Base-by-base conservation (phyloP, 2,113 vertebrate genomes). In the Halichoerus grypus region DNA sequence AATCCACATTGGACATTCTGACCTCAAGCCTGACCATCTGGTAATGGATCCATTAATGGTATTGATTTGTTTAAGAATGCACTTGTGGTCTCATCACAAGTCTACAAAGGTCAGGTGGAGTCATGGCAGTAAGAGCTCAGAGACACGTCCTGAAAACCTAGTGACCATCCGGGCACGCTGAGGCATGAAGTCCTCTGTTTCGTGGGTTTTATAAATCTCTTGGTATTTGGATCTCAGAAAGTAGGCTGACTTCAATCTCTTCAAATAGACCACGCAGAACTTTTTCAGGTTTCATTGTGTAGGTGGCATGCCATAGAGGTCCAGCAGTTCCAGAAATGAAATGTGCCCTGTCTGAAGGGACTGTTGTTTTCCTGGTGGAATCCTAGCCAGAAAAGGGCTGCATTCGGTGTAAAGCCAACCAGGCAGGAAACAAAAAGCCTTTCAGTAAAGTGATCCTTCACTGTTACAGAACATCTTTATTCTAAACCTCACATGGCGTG, bases 1-100 rank as follows among this genome's bases (percentile, higher is more conserved):
- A 92, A 86, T 63, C 24, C 51, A n/a, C 5, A 1, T 15, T 6
- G 28, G 19, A 42, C 7, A 28, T 22, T 91, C 26, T 96, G 89
- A 88, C n/a, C 39, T 96, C 93, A 84, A 65, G 67, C 33, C 55
- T 67, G 16, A n/a, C 22, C 65, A 65, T 92, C 85, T 81, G 69
- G 55, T 74, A 39, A 71, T 0, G 7, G 14, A 7, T 82, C 63
- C 7, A 42, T 88, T 85, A 19, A 12, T 26, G 28, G 24, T 77
- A 57, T 7, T 74, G 63, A 49, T 65, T 69, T 67, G 51, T 69
- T 67, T 53, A 69, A 36, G 7, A 77, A 84, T 65, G 39, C 15
- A 31, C 19, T 16, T 93, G 93, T 57, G 71, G 3, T 94, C 18
- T 80, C 33, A 42, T 91, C 16, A 59, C 33, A 69, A 26, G 33